Evolutionary conservation across 2,888 invertebrate genomes (phyloP).

Genomic region (Limnephilus lunatus): DNA sequence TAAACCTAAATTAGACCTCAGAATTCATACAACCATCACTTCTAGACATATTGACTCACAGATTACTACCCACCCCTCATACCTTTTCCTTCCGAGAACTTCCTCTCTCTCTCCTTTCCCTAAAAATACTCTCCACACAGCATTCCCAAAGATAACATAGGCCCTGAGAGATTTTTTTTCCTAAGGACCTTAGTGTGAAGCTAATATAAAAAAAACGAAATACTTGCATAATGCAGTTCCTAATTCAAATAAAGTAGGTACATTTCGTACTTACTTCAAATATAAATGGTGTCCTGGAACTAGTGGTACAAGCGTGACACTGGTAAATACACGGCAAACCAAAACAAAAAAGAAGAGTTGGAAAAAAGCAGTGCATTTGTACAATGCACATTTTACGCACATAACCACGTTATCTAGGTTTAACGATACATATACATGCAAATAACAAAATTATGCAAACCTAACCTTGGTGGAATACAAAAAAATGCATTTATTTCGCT

Average conservation of each 20-base stretch:
- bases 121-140: too few relatives aligned
- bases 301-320: too few relatives aligned
- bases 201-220: not conserved
- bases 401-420: not conserved
- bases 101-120: too few relatives aligned
- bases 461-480: not conserved
- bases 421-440: not conserved
- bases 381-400: not conserved
- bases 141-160: too few relatives aligned
- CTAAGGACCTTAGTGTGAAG: too few relatives aligned
- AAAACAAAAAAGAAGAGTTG: not conserved
- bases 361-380: not conserved
- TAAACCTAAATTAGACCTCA: too few relatives aligned
- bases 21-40: too few relatives aligned
- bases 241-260: not conserved
- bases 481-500: not conserved
- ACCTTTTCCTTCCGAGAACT: too few relatives aligned
- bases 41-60: too few relatives aligned
- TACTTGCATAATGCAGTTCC: not conserved
- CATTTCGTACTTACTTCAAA: not conserved
- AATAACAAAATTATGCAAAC: not conserved
- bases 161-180: too few relatives aligned
- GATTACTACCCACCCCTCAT: too few relatives aligned
- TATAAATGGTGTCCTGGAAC: not conserved
- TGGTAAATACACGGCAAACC: not conserved